These are phyloP conservation scores for Linurgus olivaceus DNA, from an alignment of 2,797 vertebrate species.

Conservation along the genomic window DNA sequence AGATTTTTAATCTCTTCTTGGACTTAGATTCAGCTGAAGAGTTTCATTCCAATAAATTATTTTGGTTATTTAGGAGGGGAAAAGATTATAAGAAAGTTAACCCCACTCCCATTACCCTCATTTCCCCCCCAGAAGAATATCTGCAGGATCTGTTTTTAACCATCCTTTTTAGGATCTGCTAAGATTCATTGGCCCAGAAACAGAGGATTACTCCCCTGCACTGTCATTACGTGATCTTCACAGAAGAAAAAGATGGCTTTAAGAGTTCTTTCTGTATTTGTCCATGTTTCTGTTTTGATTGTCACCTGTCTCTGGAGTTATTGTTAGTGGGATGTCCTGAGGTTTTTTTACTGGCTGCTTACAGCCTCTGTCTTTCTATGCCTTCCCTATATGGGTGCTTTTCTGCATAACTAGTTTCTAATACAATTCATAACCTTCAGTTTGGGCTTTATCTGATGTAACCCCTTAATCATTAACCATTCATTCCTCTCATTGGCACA, in stretches of 20 bases:
- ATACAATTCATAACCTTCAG: not conserved
- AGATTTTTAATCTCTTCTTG: not conserved
- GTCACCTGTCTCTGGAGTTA: not conserved
- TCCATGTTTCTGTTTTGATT: not conserved
- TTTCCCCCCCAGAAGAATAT: not conserved
- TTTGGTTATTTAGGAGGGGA: not conserved
- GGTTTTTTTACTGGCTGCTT: not conserved
- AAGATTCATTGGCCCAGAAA: not conserved
- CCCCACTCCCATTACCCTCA: fast-evolving
- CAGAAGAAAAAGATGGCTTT: not conserved
- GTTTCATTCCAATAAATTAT: not conserved
- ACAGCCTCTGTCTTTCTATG: not conserved
- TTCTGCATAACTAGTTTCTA: not conserved
- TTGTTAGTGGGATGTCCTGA: not conserved
- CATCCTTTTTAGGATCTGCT: not conserved
- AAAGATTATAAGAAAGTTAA: not conserved
- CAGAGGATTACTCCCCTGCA: not conserved
- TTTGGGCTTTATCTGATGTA: not conserved
- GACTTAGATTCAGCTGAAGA: not conserved
- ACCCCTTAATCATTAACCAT: not conserved
- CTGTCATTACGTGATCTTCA: not conserved
- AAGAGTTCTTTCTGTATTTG: not conserved
- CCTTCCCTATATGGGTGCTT: not conserved
- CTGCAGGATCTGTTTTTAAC: not conserved
- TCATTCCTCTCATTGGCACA: not conserved